Evolutionary conservation across 2,113 vertebrate species (phyloP).

Genomic region (Poecilia latipinna): DNA sequence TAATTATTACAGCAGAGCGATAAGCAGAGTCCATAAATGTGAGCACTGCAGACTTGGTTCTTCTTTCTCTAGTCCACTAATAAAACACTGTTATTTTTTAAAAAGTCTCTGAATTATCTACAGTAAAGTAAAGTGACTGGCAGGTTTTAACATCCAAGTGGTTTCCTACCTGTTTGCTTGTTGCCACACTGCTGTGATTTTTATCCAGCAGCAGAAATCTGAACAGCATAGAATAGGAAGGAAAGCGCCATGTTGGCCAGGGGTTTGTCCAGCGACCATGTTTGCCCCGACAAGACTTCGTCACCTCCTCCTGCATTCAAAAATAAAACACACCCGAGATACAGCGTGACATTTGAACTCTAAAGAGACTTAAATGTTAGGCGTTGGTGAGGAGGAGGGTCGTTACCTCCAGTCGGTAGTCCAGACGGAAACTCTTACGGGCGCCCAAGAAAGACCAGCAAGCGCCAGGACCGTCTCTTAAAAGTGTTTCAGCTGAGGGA

Average conservation of each 20-base stretch:
- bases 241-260: slow-evolving; percentile 77
- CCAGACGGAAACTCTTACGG: slow-evolving; percentile 37
- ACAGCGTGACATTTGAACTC: background rate
- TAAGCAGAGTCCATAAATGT: background rate
- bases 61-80: too few species aligned
- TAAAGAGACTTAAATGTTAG: background rate
- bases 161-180: slow-evolving; percentile 59
- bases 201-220: slow-evolving; percentile 66
- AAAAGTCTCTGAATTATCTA: background rate
- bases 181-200: slow-evolving; percentile 70
- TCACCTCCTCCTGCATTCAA: slow-evolving; percentile 70
- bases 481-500: too few species aligned
- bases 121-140: background rate
- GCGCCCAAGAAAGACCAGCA: too few species aligned
- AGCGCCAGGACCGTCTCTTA: too few species aligned
- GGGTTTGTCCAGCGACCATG: slow-evolving; percentile 71
- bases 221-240: slow-evolving; percentile 56
- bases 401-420: slow-evolving; percentile 53
- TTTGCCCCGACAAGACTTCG: slow-evolving; percentile 67
- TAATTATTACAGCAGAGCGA: too few species aligned
- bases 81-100: background rate
- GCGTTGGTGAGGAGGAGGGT: background rate
- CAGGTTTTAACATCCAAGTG: background rate
- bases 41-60: background rate
- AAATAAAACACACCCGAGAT: background rate